phyloP scores from a whole-genome alignment of 2,888 invertebrate genomes.

The Athetis lepigone region DNA sequence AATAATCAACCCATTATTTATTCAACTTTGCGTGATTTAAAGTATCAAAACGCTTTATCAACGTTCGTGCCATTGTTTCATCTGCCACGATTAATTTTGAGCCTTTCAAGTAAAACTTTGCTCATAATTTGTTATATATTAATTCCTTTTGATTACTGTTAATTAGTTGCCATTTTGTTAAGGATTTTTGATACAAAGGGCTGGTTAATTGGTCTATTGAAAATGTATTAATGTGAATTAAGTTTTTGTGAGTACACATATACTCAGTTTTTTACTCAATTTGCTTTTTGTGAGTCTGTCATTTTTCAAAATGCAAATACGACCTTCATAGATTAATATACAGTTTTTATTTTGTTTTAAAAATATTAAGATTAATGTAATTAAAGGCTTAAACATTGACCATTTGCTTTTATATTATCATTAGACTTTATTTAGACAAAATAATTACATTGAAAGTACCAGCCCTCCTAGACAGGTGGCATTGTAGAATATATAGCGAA shows the following conservation, averaged over 20 bases:
- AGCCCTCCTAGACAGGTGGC: no score
- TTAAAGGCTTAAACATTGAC: no score
- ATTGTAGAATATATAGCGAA: no score
- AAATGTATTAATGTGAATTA: background rate
- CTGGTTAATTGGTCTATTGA: slow-evolving; percentile 5
- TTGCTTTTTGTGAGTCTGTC: no score
- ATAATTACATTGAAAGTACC: no score
- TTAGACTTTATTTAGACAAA: no score
- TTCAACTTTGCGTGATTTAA: slow-evolving; percentile 34
- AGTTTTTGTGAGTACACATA: background rate
- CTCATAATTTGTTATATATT: slow-evolving; percentile 24
- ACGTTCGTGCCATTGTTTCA: slow-evolving; percentile 17
- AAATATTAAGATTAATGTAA: no score
- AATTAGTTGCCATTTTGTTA: slow-evolving; percentile 32
- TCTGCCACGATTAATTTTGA: slow-evolving; percentile 26
- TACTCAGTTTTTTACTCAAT: no score
- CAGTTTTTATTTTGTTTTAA: no score
- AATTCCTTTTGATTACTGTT: slow-evolving; percentile 37
- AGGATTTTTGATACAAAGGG: slow-evolving; percentile 15
- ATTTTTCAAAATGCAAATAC: no score
- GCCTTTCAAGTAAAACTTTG: slow-evolving; percentile 28
- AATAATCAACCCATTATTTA: slow-evolving; percentile 35
- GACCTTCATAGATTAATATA: no score
- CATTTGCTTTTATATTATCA: no score
- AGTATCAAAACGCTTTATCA: slow-evolving; percentile 48